Base-by-base conservation (phyloP, 2,888 invertebrate genomes). In the Tetanocera ferruginea region DNA sequence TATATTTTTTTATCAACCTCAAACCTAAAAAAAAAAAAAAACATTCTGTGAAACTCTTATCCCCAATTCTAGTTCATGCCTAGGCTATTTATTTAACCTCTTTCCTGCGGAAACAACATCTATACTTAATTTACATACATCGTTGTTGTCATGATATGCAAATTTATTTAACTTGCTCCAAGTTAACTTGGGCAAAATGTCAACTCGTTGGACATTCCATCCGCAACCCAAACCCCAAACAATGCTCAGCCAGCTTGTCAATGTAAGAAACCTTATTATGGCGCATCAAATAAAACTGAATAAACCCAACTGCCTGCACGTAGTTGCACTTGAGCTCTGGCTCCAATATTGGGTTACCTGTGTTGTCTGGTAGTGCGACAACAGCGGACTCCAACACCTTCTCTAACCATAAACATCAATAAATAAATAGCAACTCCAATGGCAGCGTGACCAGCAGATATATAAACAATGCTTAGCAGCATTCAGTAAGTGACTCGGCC, bases 301-400 rank as follows among this genome's bases (percentile, higher is more conserved):
- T 64, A 62, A 64, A 77, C 62, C 37, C 25, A 73, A 43, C 62
- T 55, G 37, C 19, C 52, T 73, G 70, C 78, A 78, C 76, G 72
- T 72, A 76, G n/a, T 37, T 73, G 78, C 78, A 76, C 76, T 78
- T 78, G 73, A 76, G 76, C 78, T 76, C 52, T 66, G 67, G 43
- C 57, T 77, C 60, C 34, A 43, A 55, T 78, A 78, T 78, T 75
- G 37, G 64, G 70, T 78, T 75, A 70, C 78, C 62, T 49, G 60
- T 52, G 19, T 28, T 9, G 19, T 51, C 14, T 49, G 28, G 4
- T 25, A 31, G 49, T 64, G 17, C 37, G 17, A 19, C 37, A 37
- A 14, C 51, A 5, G 57, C 57, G 23, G 28, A 76, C 34, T 28
- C 43, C 71, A 76, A 57, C 72, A 23, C 67, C 74, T 34, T 62